These are phyloP conservation scores for Mesembrinibis cayennensis DNA, from an alignment of 2,113 vertebrate species.

Conservation along the genomic window DNA sequence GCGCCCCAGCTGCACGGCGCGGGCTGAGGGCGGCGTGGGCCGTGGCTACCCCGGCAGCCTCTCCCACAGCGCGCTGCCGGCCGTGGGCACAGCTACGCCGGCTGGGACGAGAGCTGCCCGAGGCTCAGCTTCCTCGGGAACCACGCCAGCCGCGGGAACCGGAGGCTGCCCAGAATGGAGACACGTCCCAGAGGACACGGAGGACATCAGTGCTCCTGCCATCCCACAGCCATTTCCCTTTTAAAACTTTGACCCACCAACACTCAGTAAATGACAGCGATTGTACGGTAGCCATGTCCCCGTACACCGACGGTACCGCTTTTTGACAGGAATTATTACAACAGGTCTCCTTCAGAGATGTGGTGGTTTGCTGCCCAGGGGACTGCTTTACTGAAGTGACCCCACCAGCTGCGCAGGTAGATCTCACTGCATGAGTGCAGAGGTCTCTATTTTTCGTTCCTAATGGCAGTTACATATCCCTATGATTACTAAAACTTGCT, in stretches of 20 bases:
- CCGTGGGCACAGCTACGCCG: not conserved
- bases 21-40: not conserved
- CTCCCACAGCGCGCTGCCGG: not conserved
- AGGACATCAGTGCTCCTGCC: not conserved
- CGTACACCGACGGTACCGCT: fast-evolving
- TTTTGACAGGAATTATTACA: not conserved
- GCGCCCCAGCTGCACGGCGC: not conserved
- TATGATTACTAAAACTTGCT: not conserved
- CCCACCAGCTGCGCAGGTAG: not conserved
- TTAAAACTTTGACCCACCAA: not conserved
- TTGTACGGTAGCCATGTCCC: not conserved
- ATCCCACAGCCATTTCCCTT: not conserved
- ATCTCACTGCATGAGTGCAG: not conserved
- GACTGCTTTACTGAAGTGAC: not conserved
- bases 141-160: fast-evolving
- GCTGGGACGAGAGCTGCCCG: not conserved
- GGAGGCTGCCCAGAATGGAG: not conserved
- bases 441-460: not conserved
- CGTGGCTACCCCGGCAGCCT: not conserved
- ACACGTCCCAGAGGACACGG: not conserved
- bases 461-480: not conserved
- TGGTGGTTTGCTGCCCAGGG: not conserved
- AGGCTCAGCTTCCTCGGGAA: not conserved
- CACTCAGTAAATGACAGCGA: not conserved
- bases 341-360: not conserved